phyloP scores from a whole-genome alignment of 2,888 invertebrate genomes.

The Nomada flava region DNA sequence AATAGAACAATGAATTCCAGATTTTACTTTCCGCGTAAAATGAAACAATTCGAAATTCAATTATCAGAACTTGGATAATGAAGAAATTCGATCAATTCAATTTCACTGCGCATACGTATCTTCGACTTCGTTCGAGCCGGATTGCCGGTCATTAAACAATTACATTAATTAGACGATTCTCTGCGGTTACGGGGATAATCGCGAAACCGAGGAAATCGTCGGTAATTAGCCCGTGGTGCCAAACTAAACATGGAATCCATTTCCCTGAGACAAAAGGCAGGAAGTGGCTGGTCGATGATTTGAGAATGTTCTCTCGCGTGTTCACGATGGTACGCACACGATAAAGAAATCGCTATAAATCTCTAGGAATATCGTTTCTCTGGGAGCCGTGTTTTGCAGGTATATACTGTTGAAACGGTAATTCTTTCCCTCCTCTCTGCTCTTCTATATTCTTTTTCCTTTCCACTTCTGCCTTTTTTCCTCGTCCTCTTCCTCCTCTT shows the following conservation, averaged over 20 bases:
- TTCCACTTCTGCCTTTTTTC: too few relatives aligned
- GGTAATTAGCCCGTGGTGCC: constrained; percentile 20
- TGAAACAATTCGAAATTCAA: neutral
- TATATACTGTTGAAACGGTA: neutral
- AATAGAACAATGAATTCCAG: neutral
- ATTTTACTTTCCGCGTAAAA: neutral
- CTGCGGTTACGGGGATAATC: neutral
- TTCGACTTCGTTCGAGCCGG: neutral
- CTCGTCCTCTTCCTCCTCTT: neutral
- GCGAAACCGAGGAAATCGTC: constrained; percentile 1
- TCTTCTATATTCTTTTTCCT: neutral
- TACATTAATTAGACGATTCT: neutral
- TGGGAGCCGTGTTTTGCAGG: neutral
- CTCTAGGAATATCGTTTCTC: neutral
- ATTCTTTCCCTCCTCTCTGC: neutral
- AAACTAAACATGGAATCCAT: constrained; percentile 1
- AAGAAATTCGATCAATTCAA: neutral
- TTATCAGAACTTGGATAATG: neutral
- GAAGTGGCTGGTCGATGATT: neutral
- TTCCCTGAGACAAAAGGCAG: neutral
- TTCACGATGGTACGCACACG: neutral
- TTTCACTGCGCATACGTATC: neutral
- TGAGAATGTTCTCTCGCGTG: constrained; percentile 30
- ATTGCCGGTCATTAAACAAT: neutral
- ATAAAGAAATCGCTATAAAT: neutral